Evolutionary conservation across 2,797 vertebrate genomes (phyloP).

Genomic region (Percopsis omiscomaycus): DNA sequence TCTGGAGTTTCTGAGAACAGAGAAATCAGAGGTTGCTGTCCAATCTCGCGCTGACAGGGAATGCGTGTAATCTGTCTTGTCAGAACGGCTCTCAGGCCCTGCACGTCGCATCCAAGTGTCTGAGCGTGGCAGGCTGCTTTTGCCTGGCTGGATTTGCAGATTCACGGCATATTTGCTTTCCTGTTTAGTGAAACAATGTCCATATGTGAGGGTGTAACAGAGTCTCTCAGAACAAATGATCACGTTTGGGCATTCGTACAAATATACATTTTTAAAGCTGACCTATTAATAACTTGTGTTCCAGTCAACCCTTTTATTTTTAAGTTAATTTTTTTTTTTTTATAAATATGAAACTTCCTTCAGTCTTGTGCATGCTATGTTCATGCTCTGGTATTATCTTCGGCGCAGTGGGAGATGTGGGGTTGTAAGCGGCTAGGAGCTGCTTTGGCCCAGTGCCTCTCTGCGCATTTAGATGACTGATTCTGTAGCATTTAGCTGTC

Average conservation of each 20-base stretch:
- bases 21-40: constrained; percentile 51
- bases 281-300: constrained; percentile 15
- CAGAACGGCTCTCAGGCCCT: constrained; percentile 52
- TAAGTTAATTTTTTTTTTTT: too few relatives aligned
- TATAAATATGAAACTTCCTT: background rate
- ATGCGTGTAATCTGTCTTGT: constrained; percentile 51
- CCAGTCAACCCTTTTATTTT: constrained; percentile 11
- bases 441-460: constrained; percentile 28
- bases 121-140: constrained; percentile 23
- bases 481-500: constrained; percentile 35
- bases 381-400: constrained; percentile 47
- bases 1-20: constrained; percentile 60
- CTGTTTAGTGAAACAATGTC: background rate
- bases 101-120: constrained; percentile 43
- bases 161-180: constrained; percentile 11
- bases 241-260: too few relatives aligned
- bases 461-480: constrained; percentile 49
- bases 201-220: background rate
- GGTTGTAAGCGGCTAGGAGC: constrained; percentile 40
- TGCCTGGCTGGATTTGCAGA: constrained; percentile 25
- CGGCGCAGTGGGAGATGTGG: constrained; percentile 8
- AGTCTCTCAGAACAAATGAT: too few relatives aligned
- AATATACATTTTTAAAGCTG: background rate
- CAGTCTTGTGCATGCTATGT: background rate
- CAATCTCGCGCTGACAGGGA: constrained; percentile 47